These are phyloP conservation scores for Engraulis encrasicolus DNA, from an alignment of 2,113 vertebrate species.

Conservation along the genomic window DNA sequence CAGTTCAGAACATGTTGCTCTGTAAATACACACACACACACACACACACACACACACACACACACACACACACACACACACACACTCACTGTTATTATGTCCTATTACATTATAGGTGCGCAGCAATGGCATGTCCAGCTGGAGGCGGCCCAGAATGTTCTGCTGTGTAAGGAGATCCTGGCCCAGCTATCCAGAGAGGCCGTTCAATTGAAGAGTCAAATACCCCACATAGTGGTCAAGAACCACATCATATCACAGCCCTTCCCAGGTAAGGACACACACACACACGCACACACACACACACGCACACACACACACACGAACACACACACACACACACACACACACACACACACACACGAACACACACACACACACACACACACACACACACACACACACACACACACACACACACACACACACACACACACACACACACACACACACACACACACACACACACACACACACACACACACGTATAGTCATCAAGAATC, in stretches of 20 bases:
- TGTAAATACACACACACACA: no score
- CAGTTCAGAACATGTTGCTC: no score
- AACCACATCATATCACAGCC: constrained; percentile 98
- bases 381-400: no score
- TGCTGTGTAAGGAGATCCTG: constrained; percentile 98
- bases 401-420: no score
- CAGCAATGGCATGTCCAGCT: constrained; percentile 92
- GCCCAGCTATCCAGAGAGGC: constrained; percentile 96
- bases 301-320: constrained; percentile 90
- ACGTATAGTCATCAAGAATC: no score
- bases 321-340: no score
- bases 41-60: background rate
- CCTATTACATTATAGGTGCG: constrained; percentile 82
- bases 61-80: background rate
- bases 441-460: constrained; percentile 73
- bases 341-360: no score
- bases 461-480: no score
- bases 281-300: constrained; percentile 15
- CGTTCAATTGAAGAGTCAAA: constrained; percentile 97
- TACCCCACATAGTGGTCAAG: constrained; percentile 98
- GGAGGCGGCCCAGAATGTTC: constrained; percentile 94
- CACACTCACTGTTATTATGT: background rate
- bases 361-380: no score
- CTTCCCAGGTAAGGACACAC: constrained; percentile 74
- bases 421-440: constrained; percentile 79